Evolutionary conservation across 2,113 vertebrate genomes (phyloP).

Genomic region (Crypturellus undulatus): DNA sequence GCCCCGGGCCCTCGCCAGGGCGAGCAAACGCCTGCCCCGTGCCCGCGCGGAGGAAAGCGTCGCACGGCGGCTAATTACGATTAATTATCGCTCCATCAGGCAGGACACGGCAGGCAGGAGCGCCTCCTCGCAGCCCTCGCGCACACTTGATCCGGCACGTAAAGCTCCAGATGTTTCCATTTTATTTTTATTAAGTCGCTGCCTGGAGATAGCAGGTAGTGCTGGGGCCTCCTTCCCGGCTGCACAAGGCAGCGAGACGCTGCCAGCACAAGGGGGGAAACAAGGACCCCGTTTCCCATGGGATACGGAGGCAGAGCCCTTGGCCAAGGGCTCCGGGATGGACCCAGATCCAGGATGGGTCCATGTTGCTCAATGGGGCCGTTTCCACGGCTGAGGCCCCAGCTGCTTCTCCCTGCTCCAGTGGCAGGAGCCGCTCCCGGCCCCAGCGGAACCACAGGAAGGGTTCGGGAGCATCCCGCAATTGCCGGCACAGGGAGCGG

Average conservation of each 20-base stretch:
- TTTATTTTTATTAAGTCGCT: conserved; percentile 41
- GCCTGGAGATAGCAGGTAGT: background rate
- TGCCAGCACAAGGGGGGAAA: background rate
- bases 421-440: background rate
- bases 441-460: background rate
- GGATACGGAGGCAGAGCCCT: background rate
- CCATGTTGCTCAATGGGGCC: no score
- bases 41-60: background rate
- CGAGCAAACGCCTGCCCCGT: background rate
- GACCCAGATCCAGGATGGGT: no score
- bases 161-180: conserved; percentile 53
- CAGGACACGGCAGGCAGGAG: conserved; percentile 46
- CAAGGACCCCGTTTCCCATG: background rate
- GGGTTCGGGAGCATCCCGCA: background rate
- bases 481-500: no score
- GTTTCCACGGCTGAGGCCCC: no score
- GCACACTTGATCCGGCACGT: conserved; percentile 50
- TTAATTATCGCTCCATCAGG: conserved; percentile 31
- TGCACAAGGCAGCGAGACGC: background rate
- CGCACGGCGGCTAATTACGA: background rate
- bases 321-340: no score
- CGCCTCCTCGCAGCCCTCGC: conserved; percentile 10
- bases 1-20: accelerated
- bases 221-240: conserved; percentile 11
- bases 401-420: background rate